Evolutionary conservation across 2,888 invertebrate genomes (phyloP).

Genomic region (Zhengitettix transpicula): DNA sequence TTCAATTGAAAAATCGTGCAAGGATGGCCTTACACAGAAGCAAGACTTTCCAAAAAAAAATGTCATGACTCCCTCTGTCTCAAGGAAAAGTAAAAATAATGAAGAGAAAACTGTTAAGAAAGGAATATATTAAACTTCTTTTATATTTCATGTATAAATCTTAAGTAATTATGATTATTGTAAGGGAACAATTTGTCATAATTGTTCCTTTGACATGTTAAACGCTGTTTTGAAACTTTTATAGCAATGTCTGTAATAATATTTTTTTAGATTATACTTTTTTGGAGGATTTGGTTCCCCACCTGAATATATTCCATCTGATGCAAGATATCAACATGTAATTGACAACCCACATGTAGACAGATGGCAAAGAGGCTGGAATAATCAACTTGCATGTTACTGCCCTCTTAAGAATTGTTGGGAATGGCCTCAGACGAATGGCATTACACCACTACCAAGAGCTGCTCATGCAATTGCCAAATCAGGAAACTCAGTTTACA

Average conservation of each 20-base stretch:
- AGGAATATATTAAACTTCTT: no score
- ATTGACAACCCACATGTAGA: constrained; percentile 9
- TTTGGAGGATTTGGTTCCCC: constrained; percentile 20
- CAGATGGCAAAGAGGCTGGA: constrained; percentile 19
- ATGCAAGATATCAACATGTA: constrained; percentile 8
- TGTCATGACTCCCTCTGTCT: no score
- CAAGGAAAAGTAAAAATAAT: no score
- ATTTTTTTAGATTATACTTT: constrained; percentile 17
- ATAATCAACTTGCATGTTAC: constrained; percentile 21
- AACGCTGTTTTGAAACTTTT: no score
- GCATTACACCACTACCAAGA: constrained; percentile 23
- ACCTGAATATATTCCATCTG: constrained; percentile 4
- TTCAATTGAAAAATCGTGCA: no score
- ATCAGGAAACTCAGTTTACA: constrained; percentile 11
- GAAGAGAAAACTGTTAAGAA: no score
- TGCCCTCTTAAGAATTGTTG: constrained; percentile 17
- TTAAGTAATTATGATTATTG: no score
- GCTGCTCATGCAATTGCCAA: constrained; percentile 27
- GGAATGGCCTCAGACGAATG: constrained; percentile 20
- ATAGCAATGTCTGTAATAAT: neutral
- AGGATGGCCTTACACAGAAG: no score
- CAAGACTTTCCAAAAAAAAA: no score
- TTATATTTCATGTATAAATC: no score
- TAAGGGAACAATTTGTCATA: no score
- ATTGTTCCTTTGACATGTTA: no score